Evolutionary conservation across 2,113 vertebrate species (phyloP), one percentile per base, ranked within the genome.

Genomic region (Oreochromis spilurus): DNA sequence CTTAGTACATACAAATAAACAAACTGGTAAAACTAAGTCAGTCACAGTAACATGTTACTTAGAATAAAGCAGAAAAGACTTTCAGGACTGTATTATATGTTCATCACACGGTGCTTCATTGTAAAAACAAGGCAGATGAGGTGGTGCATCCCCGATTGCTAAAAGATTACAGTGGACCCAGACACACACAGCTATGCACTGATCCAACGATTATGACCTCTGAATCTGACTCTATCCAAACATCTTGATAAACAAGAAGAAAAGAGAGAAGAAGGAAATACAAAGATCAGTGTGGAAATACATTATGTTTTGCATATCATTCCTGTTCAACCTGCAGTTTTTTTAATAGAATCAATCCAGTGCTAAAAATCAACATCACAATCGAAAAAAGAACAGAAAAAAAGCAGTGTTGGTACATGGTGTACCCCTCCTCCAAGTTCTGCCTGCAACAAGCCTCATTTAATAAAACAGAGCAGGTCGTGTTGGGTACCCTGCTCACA

Each of bases 11-110:
- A 87, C 80, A 67, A 87, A 82, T 79, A 75, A 75, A 43, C 7
- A 80, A 79, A 83, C 53, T 81, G 38, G 57, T 86, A 65, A 91
- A 88, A 79, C 38, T 77, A 52, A n/a, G 84, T 52, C 45, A 53
- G 90, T 96, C 92, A 95, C 93, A 93, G 91, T 93, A 90, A 79
- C 84, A 88, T 87, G 80, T 85, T 94, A 79, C 78, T 57, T 87
- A 83, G 19, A 45, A 91, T 85, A 82, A 52, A 90, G 62, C 10
- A 8, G 52, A 36, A 58, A 72, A 75, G 11, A 43, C n/a, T 87
- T 70, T 81, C 75, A 75, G 50, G 80, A 79, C 45, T 86, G 84
- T 60, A 38, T 84, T 45, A 40, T 50, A 77, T 77, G 45, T 77
- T 77, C 26, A 52, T 52, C 72, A 52, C 87, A 55, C 4, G 78